These are phyloP conservation scores for Setophaga kirtlandii DNA, from an alignment of 2,113 vertebrate genomes.

Conservation along the genomic window DNA sequence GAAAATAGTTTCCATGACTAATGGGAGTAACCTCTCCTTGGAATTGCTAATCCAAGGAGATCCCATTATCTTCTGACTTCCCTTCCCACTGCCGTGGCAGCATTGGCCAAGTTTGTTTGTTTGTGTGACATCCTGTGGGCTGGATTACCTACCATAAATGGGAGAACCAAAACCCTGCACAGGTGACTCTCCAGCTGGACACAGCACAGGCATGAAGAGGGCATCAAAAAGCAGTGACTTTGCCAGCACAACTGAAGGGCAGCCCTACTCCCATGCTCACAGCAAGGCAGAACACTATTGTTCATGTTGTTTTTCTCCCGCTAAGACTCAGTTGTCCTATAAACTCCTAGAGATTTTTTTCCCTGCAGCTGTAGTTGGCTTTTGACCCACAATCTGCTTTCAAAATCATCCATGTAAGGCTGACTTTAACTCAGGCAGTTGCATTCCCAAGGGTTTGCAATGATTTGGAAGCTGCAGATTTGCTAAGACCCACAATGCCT, in stretches of 20 bases:
- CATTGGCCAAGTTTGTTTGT: neutral
- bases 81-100: neutral
- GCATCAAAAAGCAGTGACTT: neutral
- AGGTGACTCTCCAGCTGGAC: neutral
- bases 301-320: neutral
- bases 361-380: neutral
- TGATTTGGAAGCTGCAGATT: neutral
- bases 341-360: neutral
- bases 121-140: neutral
- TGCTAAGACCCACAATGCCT: neutral
- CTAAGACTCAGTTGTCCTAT: neutral
- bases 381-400: neutral
- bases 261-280: neutral
- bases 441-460: neutral
- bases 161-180: neutral
- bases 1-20: neutral
- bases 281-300: neutral
- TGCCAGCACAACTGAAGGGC: fast-evolving
- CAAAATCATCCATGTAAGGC: neutral
- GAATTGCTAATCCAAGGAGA: neutral
- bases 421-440: neutral
- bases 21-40: neutral
- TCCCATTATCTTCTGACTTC: neutral
- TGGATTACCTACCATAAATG: neutral
- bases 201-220: neutral